Conservation (phyloP, 2,797 vertebrate species). For the Cossypha heuglini region DNA sequence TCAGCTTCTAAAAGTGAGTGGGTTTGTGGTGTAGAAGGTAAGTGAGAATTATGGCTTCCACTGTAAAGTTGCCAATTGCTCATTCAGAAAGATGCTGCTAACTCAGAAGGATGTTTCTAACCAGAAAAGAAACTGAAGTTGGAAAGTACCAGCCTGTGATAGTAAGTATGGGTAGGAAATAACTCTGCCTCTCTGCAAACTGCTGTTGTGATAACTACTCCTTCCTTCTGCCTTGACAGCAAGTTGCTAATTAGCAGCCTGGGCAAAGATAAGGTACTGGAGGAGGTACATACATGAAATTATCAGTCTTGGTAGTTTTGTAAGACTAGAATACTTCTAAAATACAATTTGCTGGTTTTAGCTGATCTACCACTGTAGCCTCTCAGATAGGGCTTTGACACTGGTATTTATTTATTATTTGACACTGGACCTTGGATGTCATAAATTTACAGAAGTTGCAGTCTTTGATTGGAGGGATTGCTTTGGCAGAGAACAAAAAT, state of each 20-base stretch:
- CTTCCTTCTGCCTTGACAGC: background rate
- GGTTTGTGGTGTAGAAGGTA: slow-evolving; percentile 1
- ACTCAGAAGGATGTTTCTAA: background rate
- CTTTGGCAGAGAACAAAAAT: background rate
- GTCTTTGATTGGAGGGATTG: background rate
- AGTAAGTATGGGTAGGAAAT: background rate
- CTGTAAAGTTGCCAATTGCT: background rate
- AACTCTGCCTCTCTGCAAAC: background rate
- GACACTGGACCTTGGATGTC: background rate
- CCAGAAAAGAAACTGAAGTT: background rate
- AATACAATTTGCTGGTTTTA: background rate
- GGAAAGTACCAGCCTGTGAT: background rate
- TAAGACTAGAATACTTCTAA: background rate
- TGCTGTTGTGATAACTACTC: background rate
- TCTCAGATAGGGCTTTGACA: background rate
- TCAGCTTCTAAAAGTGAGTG: background rate
- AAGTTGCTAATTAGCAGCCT: background rate
- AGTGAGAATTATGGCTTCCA: background rate
- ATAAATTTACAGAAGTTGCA: background rate
- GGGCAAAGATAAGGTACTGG: background rate
- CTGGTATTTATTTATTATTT: background rate
- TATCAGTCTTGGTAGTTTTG: background rate
- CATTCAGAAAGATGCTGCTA: background rate
- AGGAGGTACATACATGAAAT: background rate
- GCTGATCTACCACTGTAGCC: background rate